A percentile compares a stretch with the other conserved stretches of the same genome.
Conservation (phyloP, 2,797 vertebrate species). For the Avahi laniger region DNA sequence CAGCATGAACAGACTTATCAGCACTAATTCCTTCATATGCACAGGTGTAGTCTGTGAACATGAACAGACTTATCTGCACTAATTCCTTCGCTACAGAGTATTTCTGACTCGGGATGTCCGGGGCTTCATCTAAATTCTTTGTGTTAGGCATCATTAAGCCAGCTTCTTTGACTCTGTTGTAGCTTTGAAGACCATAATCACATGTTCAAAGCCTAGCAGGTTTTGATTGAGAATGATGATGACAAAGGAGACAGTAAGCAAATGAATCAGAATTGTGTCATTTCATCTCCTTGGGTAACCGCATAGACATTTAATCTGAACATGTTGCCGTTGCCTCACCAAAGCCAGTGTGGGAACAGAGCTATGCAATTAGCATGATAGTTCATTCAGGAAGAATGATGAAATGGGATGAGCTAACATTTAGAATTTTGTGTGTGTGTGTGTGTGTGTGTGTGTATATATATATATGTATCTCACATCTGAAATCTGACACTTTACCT, state of each 20-base stretch:
- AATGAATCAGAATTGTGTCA: conserved; percentile 21
- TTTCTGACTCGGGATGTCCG: not conserved
- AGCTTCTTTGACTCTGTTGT: conserved; percentile 8
- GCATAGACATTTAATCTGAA: conserved; percentile 50
- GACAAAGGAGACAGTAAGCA: conserved; percentile 23
- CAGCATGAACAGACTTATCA: not conserved
- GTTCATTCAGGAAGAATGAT: conserved; percentile 40
- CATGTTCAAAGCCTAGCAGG: not conserved
- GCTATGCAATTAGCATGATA: not conserved
- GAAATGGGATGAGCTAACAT: not conserved
- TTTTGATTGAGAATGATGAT: not conserved
- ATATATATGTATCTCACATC: not conserved
- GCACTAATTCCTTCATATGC: not conserved
- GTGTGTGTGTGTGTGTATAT: not conserved
- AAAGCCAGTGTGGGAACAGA: conserved; percentile 22
- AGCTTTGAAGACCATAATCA: conserved; percentile 34
- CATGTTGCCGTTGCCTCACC: not conserved
- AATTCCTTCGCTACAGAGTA: not conserved
- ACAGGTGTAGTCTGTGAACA: not conserved
- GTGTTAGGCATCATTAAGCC: not conserved
- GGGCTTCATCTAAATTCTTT: conserved; percentile 11
- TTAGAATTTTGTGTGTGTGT: not conserved
- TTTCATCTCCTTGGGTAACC: conserved; percentile 55
- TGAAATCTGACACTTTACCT: conserved; percentile 16
- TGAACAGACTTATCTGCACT: not conserved